phyloP scores from a whole-genome alignment of 1,140 invertebrate species.

The Myzus persicae region DNA sequence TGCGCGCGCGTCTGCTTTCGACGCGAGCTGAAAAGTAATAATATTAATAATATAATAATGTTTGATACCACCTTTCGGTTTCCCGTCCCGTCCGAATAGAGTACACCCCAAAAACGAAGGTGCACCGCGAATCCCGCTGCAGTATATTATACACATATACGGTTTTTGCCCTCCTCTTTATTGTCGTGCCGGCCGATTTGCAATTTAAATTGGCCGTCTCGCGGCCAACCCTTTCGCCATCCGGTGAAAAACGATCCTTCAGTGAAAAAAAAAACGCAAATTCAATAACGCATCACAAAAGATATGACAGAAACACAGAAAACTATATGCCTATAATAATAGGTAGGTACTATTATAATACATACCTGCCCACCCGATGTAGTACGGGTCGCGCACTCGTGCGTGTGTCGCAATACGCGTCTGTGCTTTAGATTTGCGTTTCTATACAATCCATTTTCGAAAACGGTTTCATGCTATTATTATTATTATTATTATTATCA shows the following conservation, averaged over 20 bases:
- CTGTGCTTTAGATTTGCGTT: not conserved
- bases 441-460: not conserved
- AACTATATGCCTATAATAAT: not conserved
- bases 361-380: not conserved
- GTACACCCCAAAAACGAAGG: conserved; percentile 33
- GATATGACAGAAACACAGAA: not conserved
- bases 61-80: not conserved
- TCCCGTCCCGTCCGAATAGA: not conserved
- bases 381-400: not conserved
- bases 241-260: conserved; percentile 45
- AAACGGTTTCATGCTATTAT: not conserved
- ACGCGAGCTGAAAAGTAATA: conserved; percentile 18
- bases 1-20: not conserved
- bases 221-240: conserved; percentile 34
- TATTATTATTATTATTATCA: not conserved
- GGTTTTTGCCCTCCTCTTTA: not conserved
- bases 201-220: conserved; percentile 27
- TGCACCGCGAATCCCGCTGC: not conserved
- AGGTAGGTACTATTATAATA: not conserved
- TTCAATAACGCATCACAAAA: not conserved
- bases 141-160: not conserved
- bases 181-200: not conserved
- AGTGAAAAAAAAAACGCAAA: not conserved
- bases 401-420: not conserved
- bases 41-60: conserved; percentile 24